These are phyloP conservation scores for Discoglossus pictus DNA, from an alignment of 2,797 vertebrate genomes.

Conservation along the genomic window DNA sequence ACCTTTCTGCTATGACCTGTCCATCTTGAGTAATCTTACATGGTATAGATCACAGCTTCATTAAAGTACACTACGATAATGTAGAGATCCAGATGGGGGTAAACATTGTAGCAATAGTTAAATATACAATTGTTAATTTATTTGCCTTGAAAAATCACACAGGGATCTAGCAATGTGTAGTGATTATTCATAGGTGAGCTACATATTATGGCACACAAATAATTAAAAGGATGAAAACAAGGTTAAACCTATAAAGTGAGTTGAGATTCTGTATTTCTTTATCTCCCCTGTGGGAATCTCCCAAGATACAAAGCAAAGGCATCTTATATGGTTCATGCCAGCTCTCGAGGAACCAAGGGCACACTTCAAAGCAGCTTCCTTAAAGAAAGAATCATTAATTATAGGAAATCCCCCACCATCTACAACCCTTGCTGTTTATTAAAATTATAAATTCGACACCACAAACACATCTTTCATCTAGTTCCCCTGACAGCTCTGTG, in stretches of 20 bases:
- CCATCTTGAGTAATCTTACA: too few species aligned
- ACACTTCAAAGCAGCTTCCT: conserved; percentile 35
- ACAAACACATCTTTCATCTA: conserved; percentile 14
- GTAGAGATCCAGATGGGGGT: too few species aligned
- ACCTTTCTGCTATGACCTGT: too few species aligned
- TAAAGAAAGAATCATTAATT: conserved; percentile 37
- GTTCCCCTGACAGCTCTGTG: not conserved
- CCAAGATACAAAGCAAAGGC: not conserved
- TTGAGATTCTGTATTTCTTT: not conserved
- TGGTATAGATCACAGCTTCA: too few species aligned
- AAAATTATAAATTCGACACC: not conserved
- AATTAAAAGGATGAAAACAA: too few species aligned
- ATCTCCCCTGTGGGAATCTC: not conserved
- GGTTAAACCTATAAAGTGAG: conserved; percentile 8
- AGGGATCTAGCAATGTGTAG: too few species aligned
- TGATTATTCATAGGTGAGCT: too few species aligned
- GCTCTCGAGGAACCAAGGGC: conserved; percentile 19
- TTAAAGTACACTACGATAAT: too few species aligned
- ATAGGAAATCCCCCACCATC: conserved; percentile 18
- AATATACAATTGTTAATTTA: too few species aligned
- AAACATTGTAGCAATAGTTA: too few species aligned
- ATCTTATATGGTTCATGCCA: not conserved
- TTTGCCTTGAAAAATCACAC: too few species aligned
- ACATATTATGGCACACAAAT: too few species aligned
- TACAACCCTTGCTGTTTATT: not conserved